Percentiles rank a stretch among this genome's conserved stretches.
These are phyloP conservation scores for Drosophila quadrilineata DNA, from an alignment of 1,140 invertebrate species.

Conservation along the genomic window DNA sequence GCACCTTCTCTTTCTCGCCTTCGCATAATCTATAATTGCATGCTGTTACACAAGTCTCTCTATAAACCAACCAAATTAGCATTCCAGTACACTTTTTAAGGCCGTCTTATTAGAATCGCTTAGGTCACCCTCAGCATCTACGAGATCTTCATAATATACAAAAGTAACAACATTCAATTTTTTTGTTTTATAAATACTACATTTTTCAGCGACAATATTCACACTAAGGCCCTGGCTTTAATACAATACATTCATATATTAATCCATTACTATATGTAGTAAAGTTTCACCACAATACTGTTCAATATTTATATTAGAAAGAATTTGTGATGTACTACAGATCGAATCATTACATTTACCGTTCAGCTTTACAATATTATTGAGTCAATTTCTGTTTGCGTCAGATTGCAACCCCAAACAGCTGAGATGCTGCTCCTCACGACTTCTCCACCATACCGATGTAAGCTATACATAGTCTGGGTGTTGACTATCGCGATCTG, in stretches of 20 bases:
- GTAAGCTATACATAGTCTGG: too few relatives aligned
- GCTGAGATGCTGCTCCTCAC: too few relatives aligned
- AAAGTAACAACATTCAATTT: background rate
- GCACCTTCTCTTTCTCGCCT: background rate
- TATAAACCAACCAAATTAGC: background rate
- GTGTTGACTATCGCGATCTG: too few relatives aligned
- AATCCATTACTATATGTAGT: constrained; percentile 1
- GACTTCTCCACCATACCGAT: too few relatives aligned
- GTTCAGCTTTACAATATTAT: background rate
- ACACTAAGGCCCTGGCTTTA: constrained; percentile 2
- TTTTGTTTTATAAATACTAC: background rate
- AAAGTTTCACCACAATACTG: background rate
- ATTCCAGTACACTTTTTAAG: background rate
- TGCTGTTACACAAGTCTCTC: background rate
- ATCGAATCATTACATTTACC: background rate
- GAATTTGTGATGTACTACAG: background rate
- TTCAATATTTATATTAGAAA: background rate
- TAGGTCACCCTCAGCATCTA: too few relatives aligned
- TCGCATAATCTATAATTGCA: background rate
- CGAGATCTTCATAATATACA: background rate
- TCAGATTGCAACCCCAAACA: too few relatives aligned
- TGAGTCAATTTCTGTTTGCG: too few relatives aligned
- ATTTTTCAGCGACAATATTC: background rate
- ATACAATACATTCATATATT: background rate
- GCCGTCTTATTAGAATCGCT: background rate